phyloP scores from a whole-genome alignment of 2,888 invertebrate genomes.

The Drosophila parthenogenetica region DNA sequence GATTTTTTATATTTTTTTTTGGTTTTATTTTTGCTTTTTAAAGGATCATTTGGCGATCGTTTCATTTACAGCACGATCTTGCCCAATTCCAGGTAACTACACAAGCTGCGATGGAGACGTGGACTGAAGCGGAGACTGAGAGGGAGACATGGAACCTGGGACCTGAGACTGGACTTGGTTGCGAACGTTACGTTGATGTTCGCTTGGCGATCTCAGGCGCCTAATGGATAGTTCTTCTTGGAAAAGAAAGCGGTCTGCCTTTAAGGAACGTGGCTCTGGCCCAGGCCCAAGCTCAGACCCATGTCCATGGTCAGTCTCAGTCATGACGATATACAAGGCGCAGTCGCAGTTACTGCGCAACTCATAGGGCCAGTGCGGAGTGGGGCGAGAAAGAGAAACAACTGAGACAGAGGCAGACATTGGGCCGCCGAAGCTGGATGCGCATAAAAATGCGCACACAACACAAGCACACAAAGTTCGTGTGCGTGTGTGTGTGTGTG shows the following conservation, averaged over 20 bases:
- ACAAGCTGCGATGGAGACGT: constrained; percentile 17
- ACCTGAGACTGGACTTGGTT: not conserved
- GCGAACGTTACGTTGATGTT: constrained; percentile 31
- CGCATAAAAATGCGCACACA: constrained; percentile 68
- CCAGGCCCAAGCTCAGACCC: not conserved
- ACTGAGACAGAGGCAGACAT: constrained; percentile 64
- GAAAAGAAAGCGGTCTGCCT: constrained; percentile 79
- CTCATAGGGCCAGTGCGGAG: not conserved
- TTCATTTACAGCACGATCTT: constrained; percentile 68
- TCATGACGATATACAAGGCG: constrained; percentile 16
- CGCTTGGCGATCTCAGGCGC: constrained; percentile 74
- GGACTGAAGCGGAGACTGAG: constrained; percentile 8
- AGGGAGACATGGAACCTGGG: constrained; percentile 15
- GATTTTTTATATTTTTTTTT: not conserved
- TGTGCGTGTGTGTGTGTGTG: not conserved
- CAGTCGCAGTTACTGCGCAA: not conserved
- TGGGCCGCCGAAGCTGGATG: constrained; percentile 76
- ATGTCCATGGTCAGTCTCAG: constrained; percentile 44
- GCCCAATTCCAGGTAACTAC: constrained; percentile 73
- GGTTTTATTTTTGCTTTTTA: constrained; percentile 3
- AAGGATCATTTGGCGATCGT: constrained; percentile 67
- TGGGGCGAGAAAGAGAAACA: not conserved
- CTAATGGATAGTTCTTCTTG: constrained; percentile 79
- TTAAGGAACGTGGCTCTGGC: constrained; percentile 73
- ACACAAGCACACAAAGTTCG: constrained; percentile 6